phyloP scores from a whole-genome alignment of 1,140 invertebrate species.

The Lycorma delicatula region DNA sequence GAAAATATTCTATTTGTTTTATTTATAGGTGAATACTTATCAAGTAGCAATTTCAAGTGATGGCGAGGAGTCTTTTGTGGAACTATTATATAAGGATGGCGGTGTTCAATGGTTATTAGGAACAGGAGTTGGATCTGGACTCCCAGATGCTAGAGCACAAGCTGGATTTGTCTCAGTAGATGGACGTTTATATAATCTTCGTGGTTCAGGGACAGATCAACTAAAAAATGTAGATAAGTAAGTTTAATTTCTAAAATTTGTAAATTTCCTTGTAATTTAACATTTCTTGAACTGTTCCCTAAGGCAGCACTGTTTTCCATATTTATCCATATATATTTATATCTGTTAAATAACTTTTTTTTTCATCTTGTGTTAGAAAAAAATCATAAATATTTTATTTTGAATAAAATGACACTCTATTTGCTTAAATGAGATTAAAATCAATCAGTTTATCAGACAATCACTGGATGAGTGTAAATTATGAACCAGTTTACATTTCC shows the following conservation, averaged over 20 bases:
- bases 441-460: too few relatives aligned
- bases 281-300: slow-evolving; percentile 8
- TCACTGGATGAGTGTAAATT: too few relatives aligned
- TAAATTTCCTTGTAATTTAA: slow-evolving; percentile 3
- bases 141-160: slow-evolving; percentile 82
- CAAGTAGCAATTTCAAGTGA: slow-evolving; percentile 78
- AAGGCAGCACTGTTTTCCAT: too few relatives aligned
- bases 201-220: slow-evolving; percentile 81
- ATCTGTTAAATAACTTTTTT: too few relatives aligned
- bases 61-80: slow-evolving; percentile 68
- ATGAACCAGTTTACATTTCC: too few relatives aligned
- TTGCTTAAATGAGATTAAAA: too few relatives aligned
- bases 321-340: too few relatives aligned
- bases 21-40: slow-evolving; percentile 58
- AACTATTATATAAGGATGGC: slow-evolving; percentile 76
- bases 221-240: slow-evolving; percentile 65
- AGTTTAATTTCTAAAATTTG: slow-evolving; percentile 25
- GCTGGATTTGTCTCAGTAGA: slow-evolving; percentile 82
- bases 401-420: too few relatives aligned
- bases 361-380: too few relatives aligned
- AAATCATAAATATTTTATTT: too few relatives aligned
- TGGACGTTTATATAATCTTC: slow-evolving; percentile 58
- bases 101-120: slow-evolving; percentile 88
- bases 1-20: background rate
- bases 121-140: slow-evolving; percentile 46